Evolutionary conservation across 2,797 vertebrate species (phyloP).

Genomic region (Orientallactaga sibirica): DNA sequence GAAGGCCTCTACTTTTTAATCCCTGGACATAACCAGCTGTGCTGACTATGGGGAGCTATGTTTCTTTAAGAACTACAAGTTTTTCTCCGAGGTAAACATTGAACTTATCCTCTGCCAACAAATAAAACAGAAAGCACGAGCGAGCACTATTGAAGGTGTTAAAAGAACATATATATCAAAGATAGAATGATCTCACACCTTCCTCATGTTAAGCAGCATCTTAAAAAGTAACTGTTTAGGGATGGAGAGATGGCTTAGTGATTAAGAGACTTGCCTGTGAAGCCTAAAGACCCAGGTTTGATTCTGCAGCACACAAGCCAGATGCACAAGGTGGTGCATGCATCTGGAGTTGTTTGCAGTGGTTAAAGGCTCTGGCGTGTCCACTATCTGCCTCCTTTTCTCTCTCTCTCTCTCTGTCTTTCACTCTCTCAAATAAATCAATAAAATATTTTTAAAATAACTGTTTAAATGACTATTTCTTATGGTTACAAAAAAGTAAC

Average conservation of each 20-base stretch:
- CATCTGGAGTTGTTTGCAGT: no score
- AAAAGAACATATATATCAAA: neutral
- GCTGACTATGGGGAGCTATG: neutral
- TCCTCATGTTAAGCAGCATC: neutral
- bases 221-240: no score
- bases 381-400: no score
- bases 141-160: neutral
- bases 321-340: no score
- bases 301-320: no score
- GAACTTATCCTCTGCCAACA: constrained; percentile 38
- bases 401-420: no score
- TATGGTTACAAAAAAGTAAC: neutral
- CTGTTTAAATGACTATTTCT: neutral
- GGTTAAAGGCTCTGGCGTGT: no score
- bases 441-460: neutral
- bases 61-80: constrained; percentile 20
- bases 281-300: no score
- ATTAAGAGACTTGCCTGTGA: no score
- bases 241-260: no score
- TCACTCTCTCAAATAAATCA: no score
- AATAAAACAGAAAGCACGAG: neutral
- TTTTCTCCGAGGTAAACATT: neutral
- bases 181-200: neutral
- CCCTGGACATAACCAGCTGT: neutral
- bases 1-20: neutral